Percentiles rank a stretch among this genome's conserved stretches.
Evolutionary conservation across 1,140 invertebrate genomes (phyloP).

Genomic region (Rhopalosiphum padi): DNA sequence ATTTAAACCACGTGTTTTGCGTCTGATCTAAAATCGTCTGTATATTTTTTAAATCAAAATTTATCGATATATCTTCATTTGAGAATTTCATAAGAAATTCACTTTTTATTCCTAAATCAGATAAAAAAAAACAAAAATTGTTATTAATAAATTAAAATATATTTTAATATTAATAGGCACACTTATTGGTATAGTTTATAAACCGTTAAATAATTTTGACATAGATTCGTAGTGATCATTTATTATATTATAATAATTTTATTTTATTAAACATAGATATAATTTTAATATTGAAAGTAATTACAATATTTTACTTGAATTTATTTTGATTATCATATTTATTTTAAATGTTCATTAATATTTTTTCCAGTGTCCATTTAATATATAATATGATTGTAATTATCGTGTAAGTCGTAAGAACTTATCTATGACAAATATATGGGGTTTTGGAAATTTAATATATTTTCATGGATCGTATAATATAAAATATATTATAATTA

Average conservation of each 20-base stretch:
- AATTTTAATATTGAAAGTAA: too few relatives aligned
- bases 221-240: not conserved
- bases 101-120: not conserved
- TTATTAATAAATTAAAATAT: not conserved
- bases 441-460: not conserved
- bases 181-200: not conserved
- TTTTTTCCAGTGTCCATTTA: too few relatives aligned
- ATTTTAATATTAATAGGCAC: not conserved
- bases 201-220: not conserved
- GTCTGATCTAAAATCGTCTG: not conserved
- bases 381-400: not conserved
- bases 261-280: not conserved
- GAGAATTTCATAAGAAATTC: conserved; percentile 19
- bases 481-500: not conserved
- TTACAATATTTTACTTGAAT: too few relatives aligned
- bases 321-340: too few relatives aligned
- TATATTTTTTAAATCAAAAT: not conserved
- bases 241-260: not conserved
- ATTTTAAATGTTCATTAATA: too few relatives aligned
- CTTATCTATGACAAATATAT: too few relatives aligned
- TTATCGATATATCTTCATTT: conserved; percentile 19
- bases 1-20: not conserved
- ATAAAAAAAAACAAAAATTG: not conserved
- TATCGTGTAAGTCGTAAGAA: not conserved
- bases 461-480: not conserved